These are phyloP conservation scores for Peucedramus taeniatus DNA, from an alignment of 2,113 vertebrate genomes.

Conservation along the genomic window DNA sequence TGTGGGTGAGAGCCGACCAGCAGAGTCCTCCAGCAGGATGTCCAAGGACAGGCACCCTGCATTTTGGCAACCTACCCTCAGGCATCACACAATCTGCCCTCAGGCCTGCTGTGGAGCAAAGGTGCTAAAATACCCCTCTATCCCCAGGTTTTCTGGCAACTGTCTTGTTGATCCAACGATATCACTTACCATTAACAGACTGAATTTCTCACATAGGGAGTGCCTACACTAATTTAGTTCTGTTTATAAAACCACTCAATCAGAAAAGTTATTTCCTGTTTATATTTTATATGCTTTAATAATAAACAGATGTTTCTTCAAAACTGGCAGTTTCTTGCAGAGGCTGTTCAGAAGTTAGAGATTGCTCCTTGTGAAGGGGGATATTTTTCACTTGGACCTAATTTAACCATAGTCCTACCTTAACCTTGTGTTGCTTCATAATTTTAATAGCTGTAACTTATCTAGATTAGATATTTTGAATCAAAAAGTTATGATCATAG, in stretches of 20 bases:
- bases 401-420: not conserved
- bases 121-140: not conserved
- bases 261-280: not conserved
- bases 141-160: not conserved
- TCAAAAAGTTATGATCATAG: not conserved
- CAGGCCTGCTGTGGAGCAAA: not conserved
- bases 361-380: not conserved
- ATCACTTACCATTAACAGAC: not conserved
- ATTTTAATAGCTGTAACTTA: not conserved
- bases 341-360: not conserved
- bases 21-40: no score
- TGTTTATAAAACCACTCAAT: not conserved
- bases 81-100: not conserved
- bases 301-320: not conserved
- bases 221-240: not conserved
- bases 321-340: not conserved
- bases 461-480: not conserved
- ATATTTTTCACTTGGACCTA: not conserved
- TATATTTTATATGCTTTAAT: not conserved
- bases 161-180: not conserved
- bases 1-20: fast-evolving
- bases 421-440: not conserved
- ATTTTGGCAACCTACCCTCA: no score
- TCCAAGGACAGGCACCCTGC: not conserved
- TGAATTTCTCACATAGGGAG: not conserved